Conservation (phyloP, 2,888 invertebrate species). For the Trachelus troglodyta region DNA sequence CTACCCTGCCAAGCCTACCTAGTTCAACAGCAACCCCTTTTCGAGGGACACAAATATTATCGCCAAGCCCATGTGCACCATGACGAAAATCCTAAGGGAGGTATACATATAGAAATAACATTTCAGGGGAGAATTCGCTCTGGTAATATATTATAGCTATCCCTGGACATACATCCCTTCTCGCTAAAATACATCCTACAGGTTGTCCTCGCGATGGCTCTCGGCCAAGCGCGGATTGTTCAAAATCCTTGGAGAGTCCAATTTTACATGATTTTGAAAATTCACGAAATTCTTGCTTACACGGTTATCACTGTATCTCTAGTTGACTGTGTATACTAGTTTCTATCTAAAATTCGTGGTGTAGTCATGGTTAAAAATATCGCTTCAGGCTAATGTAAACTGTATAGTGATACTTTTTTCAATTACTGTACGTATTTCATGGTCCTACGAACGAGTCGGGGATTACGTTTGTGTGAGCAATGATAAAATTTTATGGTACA, state of each 20-base stretch:
- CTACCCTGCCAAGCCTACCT: conserved; percentile 21
- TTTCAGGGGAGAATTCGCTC: neutral
- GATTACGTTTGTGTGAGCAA: neutral
- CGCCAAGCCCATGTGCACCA: neutral
- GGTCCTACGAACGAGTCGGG: neutral
- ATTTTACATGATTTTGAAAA: neutral
- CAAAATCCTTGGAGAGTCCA: neutral
- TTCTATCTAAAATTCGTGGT: neutral
- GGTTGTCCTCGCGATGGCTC: neutral
- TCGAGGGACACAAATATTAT: neutral
- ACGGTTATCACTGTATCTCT: neutral
- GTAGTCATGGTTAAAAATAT: neutral
- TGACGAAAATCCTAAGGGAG: neutral
- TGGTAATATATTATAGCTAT: neutral
- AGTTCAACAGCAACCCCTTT: neutral
- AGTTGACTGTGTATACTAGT: neutral
- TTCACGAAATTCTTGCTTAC: neutral
- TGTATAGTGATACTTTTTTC: neutral
- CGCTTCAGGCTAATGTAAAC: neutral
- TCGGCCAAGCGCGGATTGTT: neutral
- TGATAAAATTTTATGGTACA: neutral
- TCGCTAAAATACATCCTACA: neutral
- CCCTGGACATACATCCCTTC: neutral
- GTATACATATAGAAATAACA: neutral
- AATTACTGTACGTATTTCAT: neutral